Percentiles rank a stretch among this genome's conserved stretches.
Evolutionary conservation across 53 echinoderm and acorn worm species (phyloP).

Genomic region (Echinometra lucunter): DNA sequence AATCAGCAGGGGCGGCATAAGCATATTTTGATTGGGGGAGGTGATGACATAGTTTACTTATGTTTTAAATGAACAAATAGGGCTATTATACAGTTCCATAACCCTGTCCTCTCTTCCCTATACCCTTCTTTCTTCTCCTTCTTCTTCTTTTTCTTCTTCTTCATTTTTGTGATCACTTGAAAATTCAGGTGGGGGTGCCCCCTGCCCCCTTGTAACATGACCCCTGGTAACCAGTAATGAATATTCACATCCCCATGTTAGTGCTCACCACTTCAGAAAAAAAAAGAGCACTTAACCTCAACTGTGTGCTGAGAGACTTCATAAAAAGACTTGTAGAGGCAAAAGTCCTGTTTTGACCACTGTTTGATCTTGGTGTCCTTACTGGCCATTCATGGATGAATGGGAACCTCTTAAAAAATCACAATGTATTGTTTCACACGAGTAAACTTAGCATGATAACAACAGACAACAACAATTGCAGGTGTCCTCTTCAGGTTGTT

Average conservation of each 20-base stretch:
- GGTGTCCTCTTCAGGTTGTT: constrained; percentile 24
- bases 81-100: too few species aligned
- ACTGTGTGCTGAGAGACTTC: neutral
- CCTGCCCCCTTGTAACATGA: too few species aligned
- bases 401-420: neutral
- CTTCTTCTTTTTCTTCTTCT: too few species aligned
- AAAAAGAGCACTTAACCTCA: constrained; percentile 24
- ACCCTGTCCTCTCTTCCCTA: too few species aligned
- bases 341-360: neutral
- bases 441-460: neutral
- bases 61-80: too few species aligned
- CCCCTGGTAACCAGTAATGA: neutral
- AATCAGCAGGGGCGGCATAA: too few species aligned
- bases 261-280: neutral
- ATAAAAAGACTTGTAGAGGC: neutral
- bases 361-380: neutral
- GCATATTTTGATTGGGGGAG: too few species aligned
- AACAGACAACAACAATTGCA: neutral
- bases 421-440: constrained; percentile 3
- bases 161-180: too few species aligned
- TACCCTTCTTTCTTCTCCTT: too few species aligned
- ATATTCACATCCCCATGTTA: neutral
- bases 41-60: too few species aligned
- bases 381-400: neutral
- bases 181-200: too few species aligned